phyloP scores from a whole-genome alignment of 2,113 vertebrate species.

The Ophthalmolycus amberensis region DNA sequence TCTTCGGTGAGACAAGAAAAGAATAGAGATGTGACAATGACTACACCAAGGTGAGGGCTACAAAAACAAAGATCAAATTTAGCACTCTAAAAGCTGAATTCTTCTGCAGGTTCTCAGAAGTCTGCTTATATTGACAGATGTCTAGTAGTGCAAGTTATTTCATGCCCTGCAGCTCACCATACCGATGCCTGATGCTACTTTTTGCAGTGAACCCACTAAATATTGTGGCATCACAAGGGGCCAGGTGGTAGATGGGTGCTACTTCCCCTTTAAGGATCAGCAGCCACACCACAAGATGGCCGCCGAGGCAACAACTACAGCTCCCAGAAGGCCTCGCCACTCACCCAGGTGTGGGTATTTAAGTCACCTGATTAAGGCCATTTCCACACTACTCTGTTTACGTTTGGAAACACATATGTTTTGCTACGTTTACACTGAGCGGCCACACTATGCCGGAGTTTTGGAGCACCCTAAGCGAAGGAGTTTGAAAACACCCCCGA shows the following conservation, averaged over 20 bases:
- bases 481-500: too few relatives aligned
- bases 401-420: too few relatives aligned
- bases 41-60: background rate
- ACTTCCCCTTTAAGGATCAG: background rate
- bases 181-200: background rate
- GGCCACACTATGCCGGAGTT: too few relatives aligned
- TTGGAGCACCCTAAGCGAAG: too few relatives aligned
- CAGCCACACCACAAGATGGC: background rate
- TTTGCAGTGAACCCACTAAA: background rate
- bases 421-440: too few relatives aligned
- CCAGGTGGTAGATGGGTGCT: too few relatives aligned
- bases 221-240: background rate
- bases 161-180: background rate
- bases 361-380: too few relatives aligned
- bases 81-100: background rate
- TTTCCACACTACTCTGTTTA: too few relatives aligned
- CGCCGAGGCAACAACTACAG: too few relatives aligned
- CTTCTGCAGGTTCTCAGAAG: background rate
- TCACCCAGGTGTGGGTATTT: too few relatives aligned
- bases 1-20: conserved; percentile 70
- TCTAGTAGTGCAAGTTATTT: background rate
- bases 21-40: background rate
- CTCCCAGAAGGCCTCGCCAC: too few relatives aligned
- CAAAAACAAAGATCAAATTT: too few relatives aligned
- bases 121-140: background rate